Base-by-base conservation (phyloP, 1,140 invertebrate species). In the Leucophenga varia region DNA sequence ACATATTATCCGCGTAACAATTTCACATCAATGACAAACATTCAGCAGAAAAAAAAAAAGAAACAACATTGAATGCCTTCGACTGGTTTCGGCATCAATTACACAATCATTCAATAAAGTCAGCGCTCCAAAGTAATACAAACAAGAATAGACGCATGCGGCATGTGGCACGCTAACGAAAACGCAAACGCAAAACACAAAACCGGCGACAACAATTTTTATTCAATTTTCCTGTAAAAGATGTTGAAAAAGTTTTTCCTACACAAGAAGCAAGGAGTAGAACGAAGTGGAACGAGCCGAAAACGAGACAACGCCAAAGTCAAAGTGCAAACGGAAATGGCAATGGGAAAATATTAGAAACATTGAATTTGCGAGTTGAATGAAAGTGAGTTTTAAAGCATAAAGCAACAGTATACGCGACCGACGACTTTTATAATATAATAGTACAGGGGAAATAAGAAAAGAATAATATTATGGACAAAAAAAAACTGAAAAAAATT, bases 41-140 rank as follows among this genome's bases (percentile, higher is more conserved):
- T 45, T 25, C 32, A 43, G 7, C 51, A 31, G 18, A 16, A 17
- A n/a, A n/a, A n/a, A n/a, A n/a, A n/a, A n/a, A n/a, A 25, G 40
- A 53, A 49, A 37, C 43, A 47, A 47, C 47, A 53, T 63, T 54
- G 47, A 39, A 45, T 54, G 51, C 47, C 47, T 57, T 51, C 51
- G 55, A 51, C 48, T 55, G 52, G 46, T 49, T 57, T 49, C 44
- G 52, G 54, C 63, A 67, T 63, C 64, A 67, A 63, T 67, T 67
- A 67, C 59, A 54, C 59, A 59, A 63, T 67, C 54, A 63, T 61
- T 49, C 53, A 50, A 54, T 56, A 57, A 13, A 7, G 12, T 36
- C 22, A 21, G 30, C 42, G 18, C 22, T 5, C 22, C 5, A 5
- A 10, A 25, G 10, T 10, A 6, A 6, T 25, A 10, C 22, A 5